Evolutionary conservation across 2,797 vertebrate genomes (phyloP).

Genomic region (Syngnathus acus): DNA sequence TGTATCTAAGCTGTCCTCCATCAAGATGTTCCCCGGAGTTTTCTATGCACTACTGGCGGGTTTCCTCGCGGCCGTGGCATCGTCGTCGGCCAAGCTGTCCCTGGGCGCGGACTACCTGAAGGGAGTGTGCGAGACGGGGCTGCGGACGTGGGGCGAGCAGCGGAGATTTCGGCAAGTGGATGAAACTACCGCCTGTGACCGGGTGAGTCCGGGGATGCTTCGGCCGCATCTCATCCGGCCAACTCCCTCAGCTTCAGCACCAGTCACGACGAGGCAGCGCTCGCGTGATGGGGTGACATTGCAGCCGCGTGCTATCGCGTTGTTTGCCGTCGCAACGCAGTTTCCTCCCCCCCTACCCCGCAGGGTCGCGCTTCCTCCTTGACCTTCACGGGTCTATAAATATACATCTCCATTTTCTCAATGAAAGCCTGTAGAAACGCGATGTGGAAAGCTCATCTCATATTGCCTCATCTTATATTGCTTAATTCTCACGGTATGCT

Average conservation of each 20-base stretch:
- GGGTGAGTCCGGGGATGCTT: slow-evolving; percentile 51
- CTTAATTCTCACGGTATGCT: too few species aligned
- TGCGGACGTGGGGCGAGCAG: slow-evolving; percentile 70
- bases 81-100: slow-evolving; percentile 82
- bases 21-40: slow-evolving; percentile 73
- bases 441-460: too few species aligned
- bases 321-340: slow-evolving; percentile 6
- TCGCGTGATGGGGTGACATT: slow-evolving; percentile 44
- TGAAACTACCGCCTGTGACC: slow-evolving; percentile 71
- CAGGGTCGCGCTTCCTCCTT: slow-evolving; percentile 12
- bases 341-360: too few species aligned
- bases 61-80: slow-evolving; percentile 82
- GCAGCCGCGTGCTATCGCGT: slow-evolving; percentile 30
- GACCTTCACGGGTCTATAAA: slow-evolving; percentile 45
- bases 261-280: slow-evolving; percentile 18
- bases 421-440: background rate
- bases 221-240: slow-evolving; percentile 8
- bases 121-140: slow-evolving; percentile 70
- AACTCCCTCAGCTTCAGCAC: slow-evolving; percentile 47
- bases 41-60: slow-evolving; percentile 79
- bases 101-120: slow-evolving; percentile 77
- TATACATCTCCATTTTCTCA: background rate
- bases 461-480: too few species aligned
- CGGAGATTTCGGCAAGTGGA: slow-evolving; percentile 58
- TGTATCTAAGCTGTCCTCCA: slow-evolving; percentile 36